Evolutionary conservation across 64 coral and sea anemone genomes (phyloP), one percentile per base, ranked within the genome.

Genomic region (Stichodactyla mertensii): DNA sequence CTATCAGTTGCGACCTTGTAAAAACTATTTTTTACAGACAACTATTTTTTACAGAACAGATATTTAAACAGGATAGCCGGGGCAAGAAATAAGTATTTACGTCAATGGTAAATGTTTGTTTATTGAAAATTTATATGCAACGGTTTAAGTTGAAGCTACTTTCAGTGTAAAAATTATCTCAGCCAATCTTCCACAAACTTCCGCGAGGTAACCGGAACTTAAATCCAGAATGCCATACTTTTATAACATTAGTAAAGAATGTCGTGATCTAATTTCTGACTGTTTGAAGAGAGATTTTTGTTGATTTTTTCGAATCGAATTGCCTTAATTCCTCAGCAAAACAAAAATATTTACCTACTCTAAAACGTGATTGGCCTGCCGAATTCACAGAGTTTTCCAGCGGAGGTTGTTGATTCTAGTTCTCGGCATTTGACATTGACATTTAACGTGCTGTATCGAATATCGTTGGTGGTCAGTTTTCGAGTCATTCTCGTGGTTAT

Each of bases 261-360:
- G 7, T 3, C 36, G 36, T 31, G 69, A 31, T n/a, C 4, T 74
- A 13, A 74, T n/a, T 36, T 74, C 23, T 26, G 2, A 12, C 69
- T 74, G 69, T 74, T 74, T 31, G 69, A 74, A 74, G n/a, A 74
- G 23, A 74, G 69, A 74, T 74, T 74, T 74, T n/a, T 66, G 62
- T 66, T 74, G 69, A 13, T 27, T 12, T 74, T 74, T 0, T 23
- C 12, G 69, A 26, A 0, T 28, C 69, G 69, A 36, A 12, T 74
- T 6, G 24, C 23, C 12, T 11, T 74, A 74, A 74, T 74, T 31
- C 69, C 69, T 27, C 69, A 31, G 24, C 10, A 31, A 74, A 74
- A 74, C 22, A 74, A 36, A 74, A 74, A 74, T 74, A 74, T 74
- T 74, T 74, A 74, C 69, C 69, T 31, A 74, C 69, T 36, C 69